These are phyloP conservation scores for Sparus aurata DNA, from an alignment of 2,797 vertebrate species.

Conservation along the genomic window DNA sequence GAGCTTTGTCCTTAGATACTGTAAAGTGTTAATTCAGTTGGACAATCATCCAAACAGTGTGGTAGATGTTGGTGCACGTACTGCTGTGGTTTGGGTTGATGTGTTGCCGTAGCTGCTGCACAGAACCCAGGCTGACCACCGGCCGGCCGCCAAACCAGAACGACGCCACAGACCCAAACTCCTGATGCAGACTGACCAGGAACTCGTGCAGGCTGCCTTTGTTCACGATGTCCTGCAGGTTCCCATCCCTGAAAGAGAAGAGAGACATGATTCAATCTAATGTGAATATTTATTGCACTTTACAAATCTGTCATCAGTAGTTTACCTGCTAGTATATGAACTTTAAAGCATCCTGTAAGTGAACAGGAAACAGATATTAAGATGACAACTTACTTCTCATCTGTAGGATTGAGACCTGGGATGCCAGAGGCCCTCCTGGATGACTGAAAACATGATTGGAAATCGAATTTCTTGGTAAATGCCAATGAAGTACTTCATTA, in stretches of 20 bases:
- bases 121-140: conserved; percentile 93
- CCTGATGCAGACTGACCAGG: conserved; percentile 92
- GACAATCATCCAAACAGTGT: background rate
- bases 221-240: conserved; percentile 94
- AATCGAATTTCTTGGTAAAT: background rate
- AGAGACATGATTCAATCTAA: background rate
- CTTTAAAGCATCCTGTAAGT: too few species aligned
- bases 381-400: conserved; percentile 91
- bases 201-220: conserved; percentile 95
- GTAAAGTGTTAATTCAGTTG: background rate
- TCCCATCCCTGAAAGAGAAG: conserved; percentile 90
- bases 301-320: background rate
- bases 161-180: conserved; percentile 92
- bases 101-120: conserved; percentile 91
- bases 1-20: background rate
- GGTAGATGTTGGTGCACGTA: conserved; percentile 74
- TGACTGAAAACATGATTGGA: conserved; percentile 82
- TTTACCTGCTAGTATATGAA: too few species aligned
- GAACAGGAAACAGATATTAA: background rate
- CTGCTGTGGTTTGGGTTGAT: conserved; percentile 94
- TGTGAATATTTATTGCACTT: background rate
- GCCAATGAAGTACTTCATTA: background rate
- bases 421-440: conserved; percentile 94
- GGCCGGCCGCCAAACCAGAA: conserved; percentile 97
- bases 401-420: conserved; percentile 94